Evolutionary conservation across 2,888 invertebrate genomes (phyloP), one percentile per base, ranked within the genome.

Genomic region (Euzophera pinguis): DNA sequence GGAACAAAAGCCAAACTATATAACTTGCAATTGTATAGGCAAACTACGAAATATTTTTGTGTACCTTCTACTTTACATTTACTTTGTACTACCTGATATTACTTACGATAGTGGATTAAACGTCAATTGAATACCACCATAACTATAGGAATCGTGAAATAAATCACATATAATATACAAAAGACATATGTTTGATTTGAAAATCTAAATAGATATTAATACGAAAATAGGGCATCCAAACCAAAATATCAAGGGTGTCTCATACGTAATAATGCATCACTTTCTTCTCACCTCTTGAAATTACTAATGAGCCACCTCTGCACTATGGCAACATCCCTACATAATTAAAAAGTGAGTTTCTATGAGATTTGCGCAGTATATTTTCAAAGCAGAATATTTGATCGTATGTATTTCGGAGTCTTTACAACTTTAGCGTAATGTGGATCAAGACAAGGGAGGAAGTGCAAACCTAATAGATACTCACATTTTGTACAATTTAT

Each of bases 1-100:
- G 3, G n/a, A 12, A n/a, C 1, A 27, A 27, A 27, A 43, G 14
- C 39, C 39, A 43, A 27, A 27, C 42, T 5, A 17, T n/a, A 39
- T 16, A 8, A n/a, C 8, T 17, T 12, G 22, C 42, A 43, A 43
- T 43, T 29, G 9, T 27, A 45, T 45, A 45, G 43, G 43, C 32
- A 45, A 45, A 45, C 43, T 45, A 45, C 43, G 16, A 32, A 45
- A 45, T 45, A 32, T 43, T 43, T 43, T 43, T 29, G 8, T n/a
- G 32, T 32, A 32, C 12, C 17, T n/a, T 27, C 12, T n/a, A n/a
- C n/a, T n/a, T n/a, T n/a, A n/a, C n/a, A n/a, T n/a, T n/a, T n/a
- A n/a, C n/a, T n/a, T n/a, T n/a, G n/a, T n/a, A n/a, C 14, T 43
- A 43, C 12, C 7, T 14, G 10, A 42, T n/a, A 45, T 45, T 45